Percentiles rank a stretch among this genome's conserved stretches.
Evolutionary conservation across 2,113 vertebrate genomes (phyloP).

Genomic region (Rutilus rutilus): DNA sequence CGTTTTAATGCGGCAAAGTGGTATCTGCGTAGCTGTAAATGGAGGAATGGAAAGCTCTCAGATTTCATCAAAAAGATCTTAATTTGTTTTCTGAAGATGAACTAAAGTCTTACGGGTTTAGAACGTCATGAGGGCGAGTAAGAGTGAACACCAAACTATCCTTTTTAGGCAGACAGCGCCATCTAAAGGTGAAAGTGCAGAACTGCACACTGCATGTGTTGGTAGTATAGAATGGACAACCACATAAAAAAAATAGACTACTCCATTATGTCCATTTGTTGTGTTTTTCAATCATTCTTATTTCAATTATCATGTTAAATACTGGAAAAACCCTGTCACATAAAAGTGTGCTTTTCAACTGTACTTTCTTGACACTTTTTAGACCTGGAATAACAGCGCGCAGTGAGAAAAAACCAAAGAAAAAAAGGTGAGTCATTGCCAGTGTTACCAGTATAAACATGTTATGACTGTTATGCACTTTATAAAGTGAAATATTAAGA

Average conservation of each 20-base stretch:
- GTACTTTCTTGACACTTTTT: neutral
- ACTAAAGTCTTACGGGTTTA: too few relatives aligned
- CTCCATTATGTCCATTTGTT: neutral
- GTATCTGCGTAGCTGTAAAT: too few relatives aligned
- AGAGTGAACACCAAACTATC: too few relatives aligned
- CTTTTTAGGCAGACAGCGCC: neutral
- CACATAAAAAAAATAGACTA: neutral
- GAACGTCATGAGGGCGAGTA: too few relatives aligned
- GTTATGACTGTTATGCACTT: neutral
- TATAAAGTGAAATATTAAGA: neutral
- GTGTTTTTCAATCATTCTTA: neutral
- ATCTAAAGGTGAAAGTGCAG: neutral
- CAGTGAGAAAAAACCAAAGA: conserved; percentile 49
- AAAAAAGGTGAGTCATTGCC: conserved; percentile 41
- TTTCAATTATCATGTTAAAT: neutral
- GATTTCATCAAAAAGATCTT: too few relatives aligned
- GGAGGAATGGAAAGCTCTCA: too few relatives aligned
- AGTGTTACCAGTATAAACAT: too few relatives aligned
- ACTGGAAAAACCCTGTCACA: neutral
- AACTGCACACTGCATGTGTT: neutral
- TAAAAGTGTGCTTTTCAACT: neutral
- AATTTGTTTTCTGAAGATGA: too few relatives aligned
- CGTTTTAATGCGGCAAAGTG: too few relatives aligned
- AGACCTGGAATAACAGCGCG: conserved; percentile 22
- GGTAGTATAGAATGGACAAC: neutral